Evolutionary conservation across 2,888 invertebrate genomes (phyloP).

Genomic region (Actias luna): DNA sequence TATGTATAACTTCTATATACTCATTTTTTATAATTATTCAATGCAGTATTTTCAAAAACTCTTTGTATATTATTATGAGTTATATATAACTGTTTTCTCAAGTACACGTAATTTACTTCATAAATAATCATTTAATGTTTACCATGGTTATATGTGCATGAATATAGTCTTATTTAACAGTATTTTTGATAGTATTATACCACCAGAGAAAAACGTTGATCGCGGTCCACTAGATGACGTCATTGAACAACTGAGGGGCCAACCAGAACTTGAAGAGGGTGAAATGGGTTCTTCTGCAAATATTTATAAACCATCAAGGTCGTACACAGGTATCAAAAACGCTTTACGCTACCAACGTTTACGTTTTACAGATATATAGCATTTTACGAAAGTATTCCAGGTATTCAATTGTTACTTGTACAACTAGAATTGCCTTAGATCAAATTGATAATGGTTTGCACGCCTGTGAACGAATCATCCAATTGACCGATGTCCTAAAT

Average conservation of each 20-base stretch:
- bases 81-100: not conserved
- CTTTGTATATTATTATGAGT: not conserved
- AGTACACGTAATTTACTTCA: not conserved
- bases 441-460: slow-evolving; percentile 35
- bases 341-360: not conserved
- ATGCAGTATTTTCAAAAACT: not conserved
- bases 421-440: slow-evolving; percentile 20
- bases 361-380: not conserved
- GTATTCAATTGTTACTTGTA: not conserved
- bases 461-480: slow-evolving; percentile 41
- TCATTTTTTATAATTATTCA: not conserved
- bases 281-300: slow-evolving; percentile 68
- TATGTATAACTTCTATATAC: not conserved
- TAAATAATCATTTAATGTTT: not conserved
- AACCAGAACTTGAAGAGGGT: slow-evolving; percentile 74
- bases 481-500: slow-evolving; percentile 47
- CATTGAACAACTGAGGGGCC: slow-evolving; percentile 69
- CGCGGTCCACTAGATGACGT: slow-evolving; percentile 73
- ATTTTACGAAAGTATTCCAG: not conserved
- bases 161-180: not conserved
- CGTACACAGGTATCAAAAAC: slow-evolving; percentile 51
- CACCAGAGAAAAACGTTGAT: slow-evolving; percentile 61
- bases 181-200: slow-evolving; percentile 48
- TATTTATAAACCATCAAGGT: slow-evolving; percentile 58
- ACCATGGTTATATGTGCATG: not conserved